Evolutionary conservation across 1,140 invertebrate genomes (phyloP).

Genomic region (Pomphorhynchus laevis): DNA sequence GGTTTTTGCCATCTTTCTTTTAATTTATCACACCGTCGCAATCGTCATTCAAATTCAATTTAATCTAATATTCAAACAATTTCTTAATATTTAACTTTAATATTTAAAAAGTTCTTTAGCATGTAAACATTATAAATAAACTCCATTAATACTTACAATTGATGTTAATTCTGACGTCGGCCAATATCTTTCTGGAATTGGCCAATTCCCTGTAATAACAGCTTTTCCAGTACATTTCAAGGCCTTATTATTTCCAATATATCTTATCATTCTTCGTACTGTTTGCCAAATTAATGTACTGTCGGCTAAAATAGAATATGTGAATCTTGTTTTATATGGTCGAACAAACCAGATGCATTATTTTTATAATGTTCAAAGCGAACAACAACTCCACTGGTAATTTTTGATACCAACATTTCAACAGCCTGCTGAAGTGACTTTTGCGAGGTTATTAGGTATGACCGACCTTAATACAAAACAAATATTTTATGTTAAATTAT

Average conservation of each 20-base stretch:
- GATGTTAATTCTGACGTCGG: conserved; percentile 21
- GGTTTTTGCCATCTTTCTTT: too few species aligned
- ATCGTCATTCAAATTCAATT: too few species aligned
- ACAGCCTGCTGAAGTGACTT: conserved; percentile 71
- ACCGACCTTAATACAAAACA: conserved; percentile 32
- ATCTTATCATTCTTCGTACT: conserved; percentile 43
- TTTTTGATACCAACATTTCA: conserved; percentile 73
- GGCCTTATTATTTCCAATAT: too few species aligned
- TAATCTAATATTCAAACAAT: too few species aligned
- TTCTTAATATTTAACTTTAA: too few species aligned
- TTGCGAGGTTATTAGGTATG: conserved; percentile 69
- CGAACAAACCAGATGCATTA: background rate
- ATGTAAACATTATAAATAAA: conserved; percentile 15
- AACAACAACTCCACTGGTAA: conserved; percentile 79
- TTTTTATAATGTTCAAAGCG: conserved; percentile 36
- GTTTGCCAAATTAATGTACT: conserved; percentile 33
- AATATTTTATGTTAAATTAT: conserved; percentile 1
- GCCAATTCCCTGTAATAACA: conserved; percentile 74
- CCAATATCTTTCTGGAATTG: conserved; percentile 85
- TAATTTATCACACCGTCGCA: too few species aligned
- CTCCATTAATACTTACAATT: background rate
- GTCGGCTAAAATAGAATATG: background rate
- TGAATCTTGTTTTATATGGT: background rate
- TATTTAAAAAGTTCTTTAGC: too few species aligned
- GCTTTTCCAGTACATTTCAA: conserved; percentile 46